Evolutionary conservation across 2,113 vertebrate genomes (phyloP), one percentile per base, ranked within the genome.

Genomic region (Nyctereutes procyonoides): DNA sequence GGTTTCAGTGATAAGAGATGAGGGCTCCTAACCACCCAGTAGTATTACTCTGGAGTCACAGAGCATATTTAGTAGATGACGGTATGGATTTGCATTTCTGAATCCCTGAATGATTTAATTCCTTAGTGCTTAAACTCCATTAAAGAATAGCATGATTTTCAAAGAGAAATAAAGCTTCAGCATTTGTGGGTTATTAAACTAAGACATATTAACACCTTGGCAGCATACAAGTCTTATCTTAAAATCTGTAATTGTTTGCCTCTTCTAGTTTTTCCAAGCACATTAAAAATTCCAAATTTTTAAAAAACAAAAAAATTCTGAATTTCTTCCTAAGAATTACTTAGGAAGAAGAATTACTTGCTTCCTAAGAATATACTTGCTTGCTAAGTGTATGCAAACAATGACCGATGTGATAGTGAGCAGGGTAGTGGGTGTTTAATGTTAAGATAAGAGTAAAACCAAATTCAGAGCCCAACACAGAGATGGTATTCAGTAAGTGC

Each of bases 131-230:
- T 93, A 56, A 92, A 85, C 28, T 84, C 62, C 30, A 8, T 67
- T 87, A 60, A 96, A 90, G 32, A 80, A 77, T 11, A 79, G 51
- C 48, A 51, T 55, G 67, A 76, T 95, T 87, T 97, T 81, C 79
- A 86, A 32, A 85, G 80, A 90, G 69, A 79, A 95, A 43, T 62
- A 58, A 96, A 90, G 63, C 77, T 73, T 89, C 43, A 19, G 17
- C 30, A 69, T 93, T 86, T 67, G 58, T 55, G 51, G 20, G 11
- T 77, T 85, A 83, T 87, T 92, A 94, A 94, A 65, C 60, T 63
- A 77, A 97, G 62, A 63, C 20, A 32, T 84, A 76, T 26, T 90
- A 92, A 80, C 17, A 87, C 32, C 73, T 17, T 77, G 63, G 79
- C 28, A 76, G 69, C 80, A 97, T 80, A 76, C 7, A 73, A 58